A percentile compares a stretch with the other conserved stretches of the same genome.
These are phyloP conservation scores for Pseudachorutes palmiensis DNA, from an alignment of 1,140 invertebrate genomes.

Conservation along the genomic window DNA sequence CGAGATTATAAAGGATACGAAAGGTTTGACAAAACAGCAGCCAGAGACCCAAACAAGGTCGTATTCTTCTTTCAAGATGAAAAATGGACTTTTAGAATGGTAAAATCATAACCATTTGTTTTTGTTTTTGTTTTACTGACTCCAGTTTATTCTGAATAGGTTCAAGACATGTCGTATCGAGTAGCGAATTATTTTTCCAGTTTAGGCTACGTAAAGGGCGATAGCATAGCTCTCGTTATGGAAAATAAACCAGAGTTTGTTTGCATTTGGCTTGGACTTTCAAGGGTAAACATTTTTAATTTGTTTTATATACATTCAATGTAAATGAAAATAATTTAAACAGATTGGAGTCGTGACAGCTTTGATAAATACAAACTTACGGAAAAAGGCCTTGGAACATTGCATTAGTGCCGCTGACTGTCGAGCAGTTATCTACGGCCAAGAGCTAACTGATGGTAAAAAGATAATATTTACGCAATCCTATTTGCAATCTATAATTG, in stretches of 20 bases:
- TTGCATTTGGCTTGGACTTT: constrained; percentile 57
- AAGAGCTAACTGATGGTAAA: constrained; percentile 49
- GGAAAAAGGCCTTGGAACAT: constrained; percentile 65
- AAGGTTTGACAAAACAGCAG: too few species aligned
- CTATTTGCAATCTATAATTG: neutral
- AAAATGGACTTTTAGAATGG: too few species aligned
- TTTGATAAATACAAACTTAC: constrained; percentile 78
- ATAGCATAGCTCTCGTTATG: constrained; percentile 61
- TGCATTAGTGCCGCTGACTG: constrained; percentile 70
- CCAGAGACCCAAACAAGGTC: too few species aligned
- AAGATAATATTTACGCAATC: neutral
- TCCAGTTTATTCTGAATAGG: constrained; percentile 39
- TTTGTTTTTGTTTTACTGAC: neutral
- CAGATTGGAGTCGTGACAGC: constrained; percentile 74
- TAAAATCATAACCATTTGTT: too few species aligned
- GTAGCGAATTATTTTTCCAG: constrained; percentile 52
- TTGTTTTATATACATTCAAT: neutral
- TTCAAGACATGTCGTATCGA: constrained; percentile 54
- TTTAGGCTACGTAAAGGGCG: constrained; percentile 50
- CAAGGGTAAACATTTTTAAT: constrained; percentile 41
- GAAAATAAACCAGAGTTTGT: constrained; percentile 56
- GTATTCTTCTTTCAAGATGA: too few species aligned
- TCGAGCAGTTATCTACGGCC: constrained; percentile 72
- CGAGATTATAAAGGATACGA: too few species aligned
- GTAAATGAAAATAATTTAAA: neutral